A percentile compares a stretch with the other conserved stretches of the same genome.
phyloP scores from a whole-genome alignment of 2,888 invertebrate species.

The Atrina japonica region DNA sequence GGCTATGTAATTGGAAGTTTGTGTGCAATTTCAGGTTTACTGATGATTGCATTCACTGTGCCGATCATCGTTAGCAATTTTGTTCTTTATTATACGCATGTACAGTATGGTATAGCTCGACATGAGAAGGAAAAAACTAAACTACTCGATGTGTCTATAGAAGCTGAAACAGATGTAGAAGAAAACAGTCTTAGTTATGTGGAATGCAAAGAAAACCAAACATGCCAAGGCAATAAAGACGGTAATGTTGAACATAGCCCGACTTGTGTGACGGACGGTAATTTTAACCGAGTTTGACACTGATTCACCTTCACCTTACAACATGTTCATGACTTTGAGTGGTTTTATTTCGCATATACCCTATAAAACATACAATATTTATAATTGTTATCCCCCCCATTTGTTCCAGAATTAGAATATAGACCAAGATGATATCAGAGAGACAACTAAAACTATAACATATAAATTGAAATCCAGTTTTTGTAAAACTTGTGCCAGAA shows the following conservation, averaged over 20 bases:
- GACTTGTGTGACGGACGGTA: slow-evolving; percentile 22
- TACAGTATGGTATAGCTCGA: slow-evolving; percentile 72
- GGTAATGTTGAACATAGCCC: slow-evolving; percentile 1
- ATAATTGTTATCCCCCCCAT: too few relatives aligned
- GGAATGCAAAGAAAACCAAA: not conserved
- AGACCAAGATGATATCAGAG: too few relatives aligned
- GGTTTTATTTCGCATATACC: too few relatives aligned
- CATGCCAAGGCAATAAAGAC: not conserved
- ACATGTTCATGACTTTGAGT: too few relatives aligned
- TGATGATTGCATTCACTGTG: slow-evolving; percentile 78
- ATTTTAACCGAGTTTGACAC: slow-evolving; percentile 27
- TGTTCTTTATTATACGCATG: slow-evolving; percentile 77
- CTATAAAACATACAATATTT: too few relatives aligned
- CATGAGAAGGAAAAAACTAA: slow-evolving; percentile 36
- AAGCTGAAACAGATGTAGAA: slow-evolving; percentile 13
- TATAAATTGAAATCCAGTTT: too few relatives aligned
- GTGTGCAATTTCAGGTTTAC: slow-evolving; percentile 75
- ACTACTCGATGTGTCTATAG: slow-evolving; percentile 20
- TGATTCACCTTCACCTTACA: too few relatives aligned
- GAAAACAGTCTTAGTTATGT: slow-evolving; percentile 4
- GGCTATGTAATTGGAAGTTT: slow-evolving; percentile 76
- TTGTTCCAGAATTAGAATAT: too few relatives aligned
- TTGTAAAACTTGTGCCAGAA: too few relatives aligned
- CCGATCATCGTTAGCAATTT: slow-evolving; percentile 80
- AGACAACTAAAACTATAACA: too few relatives aligned